Evolutionary conservation across 2,888 invertebrate genomes (phyloP).

Genomic region (Hyalella azteca): DNA sequence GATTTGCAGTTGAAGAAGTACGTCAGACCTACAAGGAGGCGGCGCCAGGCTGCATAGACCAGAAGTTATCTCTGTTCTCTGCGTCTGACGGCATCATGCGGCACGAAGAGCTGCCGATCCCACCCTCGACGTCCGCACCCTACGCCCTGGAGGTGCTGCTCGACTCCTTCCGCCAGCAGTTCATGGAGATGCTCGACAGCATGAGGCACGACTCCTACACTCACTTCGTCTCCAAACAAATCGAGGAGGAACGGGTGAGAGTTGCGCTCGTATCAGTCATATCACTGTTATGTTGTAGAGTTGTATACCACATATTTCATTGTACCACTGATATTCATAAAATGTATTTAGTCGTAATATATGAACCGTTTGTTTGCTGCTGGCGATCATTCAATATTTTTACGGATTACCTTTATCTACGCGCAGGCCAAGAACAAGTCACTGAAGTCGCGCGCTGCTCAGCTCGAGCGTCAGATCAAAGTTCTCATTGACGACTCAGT

Average conservation of each 20-base stretch:
- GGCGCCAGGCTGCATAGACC: slow-evolving; percentile 90
- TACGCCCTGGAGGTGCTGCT: slow-evolving; percentile 81
- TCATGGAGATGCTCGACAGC: slow-evolving; percentile 79
- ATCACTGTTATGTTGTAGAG: too few relatives aligned
- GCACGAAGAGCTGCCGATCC: slow-evolving; percentile 77
- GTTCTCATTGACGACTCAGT: slow-evolving; percentile 91
- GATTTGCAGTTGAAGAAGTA: slow-evolving; percentile 41
- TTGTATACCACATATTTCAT: too few relatives aligned
- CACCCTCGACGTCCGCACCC: slow-evolving; percentile 58
- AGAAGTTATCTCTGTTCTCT: slow-evolving; percentile 81
- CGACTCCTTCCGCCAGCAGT: slow-evolving; percentile 85
- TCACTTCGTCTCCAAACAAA: slow-evolving; percentile 74
- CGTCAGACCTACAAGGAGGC: slow-evolving; percentile 64
- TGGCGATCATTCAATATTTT: too few relatives aligned
- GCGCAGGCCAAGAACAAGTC: slow-evolving; percentile 77
- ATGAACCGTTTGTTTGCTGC: too few relatives aligned
- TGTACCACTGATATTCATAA: too few relatives aligned
- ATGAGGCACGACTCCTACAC: slow-evolving; percentile 83
- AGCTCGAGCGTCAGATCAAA: slow-evolving; percentile 90
- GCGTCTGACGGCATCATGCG: slow-evolving; percentile 69
- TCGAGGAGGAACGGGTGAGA: slow-evolving; percentile 77
- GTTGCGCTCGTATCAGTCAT: too few relatives aligned
- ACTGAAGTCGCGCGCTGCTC: slow-evolving; percentile 82
- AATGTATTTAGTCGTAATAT: too few relatives aligned
- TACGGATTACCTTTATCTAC: too few relatives aligned